phyloP scores from a whole-genome alignment of 2,797 vertebrate genomes.

The Sphenodon punctatus region DNA sequence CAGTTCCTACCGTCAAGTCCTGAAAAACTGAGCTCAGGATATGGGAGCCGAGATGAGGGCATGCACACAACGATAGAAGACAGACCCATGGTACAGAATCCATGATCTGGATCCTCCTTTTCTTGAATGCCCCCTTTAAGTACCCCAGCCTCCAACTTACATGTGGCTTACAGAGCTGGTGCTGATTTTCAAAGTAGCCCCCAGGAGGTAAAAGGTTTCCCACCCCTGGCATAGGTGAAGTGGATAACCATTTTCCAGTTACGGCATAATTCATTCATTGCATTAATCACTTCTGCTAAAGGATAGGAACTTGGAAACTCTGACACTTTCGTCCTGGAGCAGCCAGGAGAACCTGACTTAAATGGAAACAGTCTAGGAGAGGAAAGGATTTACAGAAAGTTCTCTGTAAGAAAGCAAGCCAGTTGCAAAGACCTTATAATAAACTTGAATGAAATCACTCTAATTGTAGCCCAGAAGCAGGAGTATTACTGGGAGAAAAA shows the following conservation, averaged over 20 bases:
- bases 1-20: no score
- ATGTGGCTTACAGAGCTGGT: no score
- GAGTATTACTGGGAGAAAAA: background rate
- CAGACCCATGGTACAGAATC: no score
- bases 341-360: fast-evolving
- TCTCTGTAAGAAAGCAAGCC: background rate
- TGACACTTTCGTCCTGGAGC: background rate
- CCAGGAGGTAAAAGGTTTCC: no score
- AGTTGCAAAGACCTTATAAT: fast-evolving
- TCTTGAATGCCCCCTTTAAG: no score
- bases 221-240: background rate
- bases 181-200: no score
- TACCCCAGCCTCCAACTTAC: no score
- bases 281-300: background rate
- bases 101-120: no score
- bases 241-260: fast-evolving
- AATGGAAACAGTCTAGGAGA: background rate
- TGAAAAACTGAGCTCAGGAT: no score
- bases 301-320: background rate
- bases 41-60: no score
- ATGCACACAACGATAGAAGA: no score
- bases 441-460: background rate
- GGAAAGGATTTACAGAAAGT: background rate
- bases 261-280: background rate
- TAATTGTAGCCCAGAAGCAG: background rate